Evolutionary conservation across 2,113 vertebrate genomes (phyloP).

Genomic region (Protobothrops flavoviridis): DNA sequence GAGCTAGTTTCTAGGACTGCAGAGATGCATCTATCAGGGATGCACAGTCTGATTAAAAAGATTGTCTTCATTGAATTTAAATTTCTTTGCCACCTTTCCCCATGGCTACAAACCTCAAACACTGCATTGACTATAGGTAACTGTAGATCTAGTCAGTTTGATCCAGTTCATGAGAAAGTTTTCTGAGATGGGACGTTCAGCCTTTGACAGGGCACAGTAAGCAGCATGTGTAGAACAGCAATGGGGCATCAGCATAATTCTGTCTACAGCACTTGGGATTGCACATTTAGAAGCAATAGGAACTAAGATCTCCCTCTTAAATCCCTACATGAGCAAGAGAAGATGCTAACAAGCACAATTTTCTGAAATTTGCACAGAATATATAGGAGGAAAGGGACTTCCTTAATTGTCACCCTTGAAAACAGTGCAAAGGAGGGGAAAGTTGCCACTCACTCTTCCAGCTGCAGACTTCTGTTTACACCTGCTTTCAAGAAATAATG

Average conservation of each 20-base stretch:
- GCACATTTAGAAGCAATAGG: not conserved
- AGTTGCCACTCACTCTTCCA: not conserved
- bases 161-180: not conserved
- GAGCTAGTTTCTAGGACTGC: not conserved
- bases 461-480: not conserved
- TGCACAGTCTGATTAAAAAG: not conserved
- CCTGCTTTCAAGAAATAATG: conserved; percentile 23
- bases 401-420: not conserved
- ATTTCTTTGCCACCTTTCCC: not conserved
- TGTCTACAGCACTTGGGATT: not conserved
- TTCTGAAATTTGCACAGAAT: not conserved
- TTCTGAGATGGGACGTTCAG: not conserved
- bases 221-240: not conserved
- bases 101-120: not conserved
- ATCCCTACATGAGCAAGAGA: not conserved
- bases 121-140: not conserved
- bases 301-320: not conserved
- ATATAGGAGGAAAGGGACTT: conserved; percentile 11
- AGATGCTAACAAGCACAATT: not conserved
- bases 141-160: not conserved
- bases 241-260: not conserved
- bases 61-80: not conserved
- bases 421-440: not conserved
- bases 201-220: not conserved
- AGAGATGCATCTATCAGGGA: not conserved